Percentiles rank a stretch among this genome's conserved stretches.
These are phyloP conservation scores for Tragelaphus imberbis DNA, from an alignment of 2,113 vertebrate species.

Conservation along the genomic window DNA sequence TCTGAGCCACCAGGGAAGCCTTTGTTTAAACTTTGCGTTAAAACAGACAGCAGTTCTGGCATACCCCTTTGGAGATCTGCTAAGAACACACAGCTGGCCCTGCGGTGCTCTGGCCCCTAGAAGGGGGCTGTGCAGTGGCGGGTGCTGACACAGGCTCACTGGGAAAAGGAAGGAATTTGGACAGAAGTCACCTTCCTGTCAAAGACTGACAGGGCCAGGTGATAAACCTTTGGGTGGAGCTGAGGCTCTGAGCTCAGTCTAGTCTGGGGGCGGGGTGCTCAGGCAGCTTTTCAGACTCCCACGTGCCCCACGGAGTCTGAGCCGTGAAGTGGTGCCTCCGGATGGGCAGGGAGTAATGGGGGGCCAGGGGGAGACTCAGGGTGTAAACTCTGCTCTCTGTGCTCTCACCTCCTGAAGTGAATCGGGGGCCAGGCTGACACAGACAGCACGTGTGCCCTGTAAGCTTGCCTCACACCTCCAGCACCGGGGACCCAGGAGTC, in stretches of 20 bases:
- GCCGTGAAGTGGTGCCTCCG: fast-evolving
- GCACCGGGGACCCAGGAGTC: background rate
- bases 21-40: background rate
- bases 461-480: background rate
- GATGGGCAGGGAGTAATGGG: background rate
- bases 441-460: background rate
- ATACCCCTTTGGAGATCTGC: background rate
- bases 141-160: no score
- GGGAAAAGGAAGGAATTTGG: background rate
- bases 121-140: no score
- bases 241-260: background rate
- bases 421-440: background rate
- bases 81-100: no score
- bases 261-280: background rate
- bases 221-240: no score
- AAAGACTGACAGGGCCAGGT: background rate
- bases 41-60: background rate
- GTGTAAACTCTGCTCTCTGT: background rate
- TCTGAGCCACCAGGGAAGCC: background rate
- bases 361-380: background rate
- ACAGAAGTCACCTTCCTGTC: background rate
- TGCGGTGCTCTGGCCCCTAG: background rate
- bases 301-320: background rate
- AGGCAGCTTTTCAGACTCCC: no score
- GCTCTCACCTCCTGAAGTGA: background rate